Evolutionary conservation across 2,113 vertebrate genomes (phyloP).

Genomic region (Onychostoma macrolepis): DNA sequence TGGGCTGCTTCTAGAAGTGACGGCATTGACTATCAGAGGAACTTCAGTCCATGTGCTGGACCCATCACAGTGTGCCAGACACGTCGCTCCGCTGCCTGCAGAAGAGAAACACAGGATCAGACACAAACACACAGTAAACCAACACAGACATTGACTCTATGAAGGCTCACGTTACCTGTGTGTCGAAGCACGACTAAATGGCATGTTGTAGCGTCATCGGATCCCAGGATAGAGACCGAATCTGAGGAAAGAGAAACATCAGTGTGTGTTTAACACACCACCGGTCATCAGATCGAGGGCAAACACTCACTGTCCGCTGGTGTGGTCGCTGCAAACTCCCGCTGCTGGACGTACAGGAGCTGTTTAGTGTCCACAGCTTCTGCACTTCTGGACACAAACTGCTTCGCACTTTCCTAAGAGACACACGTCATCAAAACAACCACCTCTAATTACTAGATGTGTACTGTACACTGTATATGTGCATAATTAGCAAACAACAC

Average conservation of each 20-base stretch:
- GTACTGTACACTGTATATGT: too few relatives aligned
- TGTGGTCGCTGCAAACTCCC: constrained; percentile 93
- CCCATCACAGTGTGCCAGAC: constrained; percentile 92
- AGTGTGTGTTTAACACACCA: neutral
- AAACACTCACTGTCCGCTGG: constrained; percentile 84
- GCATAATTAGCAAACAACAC: too few relatives aligned
- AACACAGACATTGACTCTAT: neutral
- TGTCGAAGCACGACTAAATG: constrained; percentile 93
- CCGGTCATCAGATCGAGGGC: neutral
- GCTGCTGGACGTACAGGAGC: constrained; percentile 91
- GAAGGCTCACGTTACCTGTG: constrained; percentile 80
- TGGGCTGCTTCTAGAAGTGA: constrained; percentile 77
- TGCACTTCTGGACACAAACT: constrained; percentile 80
- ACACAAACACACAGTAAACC: neutral
- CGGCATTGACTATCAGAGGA: constrained; percentile 79
- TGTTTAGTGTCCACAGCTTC: constrained; percentile 85
- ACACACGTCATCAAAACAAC: constrained; percentile 50
- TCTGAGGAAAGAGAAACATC: constrained; percentile 71
- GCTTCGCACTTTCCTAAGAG: constrained; percentile 85
- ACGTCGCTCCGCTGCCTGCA: constrained; percentile 89
- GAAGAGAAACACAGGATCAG: constrained; percentile 1
- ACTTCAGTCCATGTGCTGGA: constrained; percentile 86
- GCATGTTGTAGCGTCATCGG: constrained; percentile 96
- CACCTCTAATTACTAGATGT: neutral
- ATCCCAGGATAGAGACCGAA: constrained; percentile 89